A percentile compares a stretch with the other conserved stretches of the same genome.
Evolutionary conservation across 1,140 invertebrate species (phyloP).

Genomic region (Bicyclus anynana): DNA sequence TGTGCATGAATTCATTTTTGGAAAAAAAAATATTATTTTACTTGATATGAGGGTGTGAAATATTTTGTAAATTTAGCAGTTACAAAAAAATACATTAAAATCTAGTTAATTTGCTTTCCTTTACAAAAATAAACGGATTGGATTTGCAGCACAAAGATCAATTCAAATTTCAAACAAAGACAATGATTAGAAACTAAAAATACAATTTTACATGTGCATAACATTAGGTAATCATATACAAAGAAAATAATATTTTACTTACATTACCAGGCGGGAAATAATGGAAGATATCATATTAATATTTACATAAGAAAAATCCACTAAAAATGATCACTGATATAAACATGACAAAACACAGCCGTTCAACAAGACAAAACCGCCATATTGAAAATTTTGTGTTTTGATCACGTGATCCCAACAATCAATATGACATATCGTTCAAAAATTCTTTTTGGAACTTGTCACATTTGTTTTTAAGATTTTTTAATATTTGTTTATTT

Average conservation of each 20-base stretch:
- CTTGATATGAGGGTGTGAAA: too few relatives aligned
- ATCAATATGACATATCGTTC: slow-evolving; percentile 61
- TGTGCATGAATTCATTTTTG: too few relatives aligned
- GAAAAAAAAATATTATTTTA: too few relatives aligned
- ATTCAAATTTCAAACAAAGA: slow-evolving; percentile 36
- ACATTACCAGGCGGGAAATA: slow-evolving; percentile 86
- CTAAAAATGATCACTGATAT: slow-evolving; percentile 63
- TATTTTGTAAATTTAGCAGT: too few relatives aligned
- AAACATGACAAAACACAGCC: slow-evolving; percentile 74
- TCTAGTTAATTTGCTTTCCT: too few relatives aligned
- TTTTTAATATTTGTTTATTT: too few relatives aligned
- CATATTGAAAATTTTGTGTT: slow-evolving; percentile 71
- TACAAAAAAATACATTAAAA: too few relatives aligned
- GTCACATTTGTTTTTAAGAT: too few relatives aligned
- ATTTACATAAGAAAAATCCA: slow-evolving; percentile 56
- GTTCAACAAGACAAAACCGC: slow-evolving; percentile 50
- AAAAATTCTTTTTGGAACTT: slow-evolving; percentile 11
- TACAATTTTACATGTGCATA: slow-evolving; percentile 3
- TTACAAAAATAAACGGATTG: too few relatives aligned
- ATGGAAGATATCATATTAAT: slow-evolving; percentile 85
- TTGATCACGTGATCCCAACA: slow-evolving; percentile 72
- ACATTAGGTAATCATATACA: background rate
- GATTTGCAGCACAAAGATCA: background rate
- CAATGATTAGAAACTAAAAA: slow-evolving; percentile 16
- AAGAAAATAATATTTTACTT: slow-evolving; percentile 70